These are phyloP conservation scores for Tadarida brasiliensis DNA, from an alignment of 2,797 vertebrate genomes.

Conservation along the genomic window DNA sequence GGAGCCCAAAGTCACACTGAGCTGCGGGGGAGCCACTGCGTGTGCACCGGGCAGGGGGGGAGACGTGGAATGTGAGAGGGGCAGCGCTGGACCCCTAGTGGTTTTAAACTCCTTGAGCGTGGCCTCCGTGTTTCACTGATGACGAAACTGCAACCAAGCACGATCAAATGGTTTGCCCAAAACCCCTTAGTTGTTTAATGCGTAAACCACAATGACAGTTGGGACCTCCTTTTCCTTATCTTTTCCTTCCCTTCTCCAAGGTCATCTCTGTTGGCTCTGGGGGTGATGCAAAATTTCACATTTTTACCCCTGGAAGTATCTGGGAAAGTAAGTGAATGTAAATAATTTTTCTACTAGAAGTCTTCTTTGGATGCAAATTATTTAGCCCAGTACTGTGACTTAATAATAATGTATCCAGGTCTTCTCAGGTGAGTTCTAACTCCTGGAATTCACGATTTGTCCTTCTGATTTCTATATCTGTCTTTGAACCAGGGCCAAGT, in stretches of 20 bases:
- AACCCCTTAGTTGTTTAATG: not conserved
- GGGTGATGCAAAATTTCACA: not conserved
- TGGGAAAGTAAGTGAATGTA: not conserved
- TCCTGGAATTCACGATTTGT: not conserved
- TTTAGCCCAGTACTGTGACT: not conserved
- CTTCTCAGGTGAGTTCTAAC: not conserved
- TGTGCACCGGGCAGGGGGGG: not conserved
- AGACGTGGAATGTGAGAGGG: not conserved
- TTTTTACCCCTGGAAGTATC: constrained; percentile 26
- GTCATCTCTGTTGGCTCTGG: not conserved
- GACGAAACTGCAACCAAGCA: not conserved
- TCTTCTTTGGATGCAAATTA: constrained; percentile 10
- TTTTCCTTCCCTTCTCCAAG: not conserved
- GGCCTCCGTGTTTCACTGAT: not conserved
- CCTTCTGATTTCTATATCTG: not conserved
- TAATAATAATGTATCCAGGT: not conserved
- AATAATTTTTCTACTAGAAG: not conserved
- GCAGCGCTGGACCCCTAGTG: not conserved
- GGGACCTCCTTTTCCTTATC: not conserved
- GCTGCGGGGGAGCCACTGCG: not conserved
- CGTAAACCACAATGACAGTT: not conserved
- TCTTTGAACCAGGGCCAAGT: not conserved
- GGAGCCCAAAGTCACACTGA: not conserved
- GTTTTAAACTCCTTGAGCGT: not conserved
- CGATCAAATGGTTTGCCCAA: not conserved